phyloP scores from a whole-genome alignment of 2,113 vertebrate genomes.

The Equus quagga region DNA sequence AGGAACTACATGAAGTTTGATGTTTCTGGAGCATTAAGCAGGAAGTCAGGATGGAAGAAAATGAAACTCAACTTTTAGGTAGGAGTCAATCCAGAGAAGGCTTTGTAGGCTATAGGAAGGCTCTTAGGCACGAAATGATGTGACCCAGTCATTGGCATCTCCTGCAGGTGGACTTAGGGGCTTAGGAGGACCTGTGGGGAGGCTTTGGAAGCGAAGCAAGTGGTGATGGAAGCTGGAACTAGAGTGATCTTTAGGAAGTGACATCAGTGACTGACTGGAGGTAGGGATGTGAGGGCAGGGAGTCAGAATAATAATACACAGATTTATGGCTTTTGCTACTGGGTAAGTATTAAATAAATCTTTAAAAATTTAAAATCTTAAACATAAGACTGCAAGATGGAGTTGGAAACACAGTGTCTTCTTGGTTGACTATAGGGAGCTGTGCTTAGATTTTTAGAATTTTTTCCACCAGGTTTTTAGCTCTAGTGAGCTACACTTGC shows the following conservation, averaged over 20 bases:
- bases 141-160: neutral
- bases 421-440: neutral
- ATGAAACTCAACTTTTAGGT: neutral
- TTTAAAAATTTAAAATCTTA: neutral
- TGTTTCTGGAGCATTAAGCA: neutral
- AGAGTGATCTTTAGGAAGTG: neutral
- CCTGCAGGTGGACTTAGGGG: neutral
- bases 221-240: neutral
- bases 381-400: neutral
- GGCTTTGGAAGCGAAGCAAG: neutral
- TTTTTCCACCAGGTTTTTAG: neutral
- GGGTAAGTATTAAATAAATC: neutral
- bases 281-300: neutral
- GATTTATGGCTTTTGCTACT: neutral
- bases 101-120: neutral
- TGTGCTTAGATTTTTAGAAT: neutral
- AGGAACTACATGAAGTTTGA: neutral
- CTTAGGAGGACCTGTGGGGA: neutral
- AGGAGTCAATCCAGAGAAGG: neutral
- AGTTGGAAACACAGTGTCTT: neutral
- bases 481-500: neutral
- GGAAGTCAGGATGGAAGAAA: neutral
- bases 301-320: neutral
- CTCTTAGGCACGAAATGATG: neutral
- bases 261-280: neutral